Conservation (phyloP, 2,888 invertebrate genomes). For the Heliconius charithonia region DNA sequence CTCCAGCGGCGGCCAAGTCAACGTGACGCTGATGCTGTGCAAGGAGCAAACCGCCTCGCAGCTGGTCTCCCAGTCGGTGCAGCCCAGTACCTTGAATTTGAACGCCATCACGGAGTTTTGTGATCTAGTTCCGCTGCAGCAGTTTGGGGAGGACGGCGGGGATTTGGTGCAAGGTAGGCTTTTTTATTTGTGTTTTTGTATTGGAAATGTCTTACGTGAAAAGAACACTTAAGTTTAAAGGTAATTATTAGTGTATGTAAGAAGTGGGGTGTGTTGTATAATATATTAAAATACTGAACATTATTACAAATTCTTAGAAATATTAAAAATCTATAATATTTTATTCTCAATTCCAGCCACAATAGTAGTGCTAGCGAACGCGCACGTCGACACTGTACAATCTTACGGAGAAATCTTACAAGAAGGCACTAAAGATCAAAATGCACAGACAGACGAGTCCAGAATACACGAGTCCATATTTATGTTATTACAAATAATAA, state of each 20-base stretch:
- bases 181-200: not conserved
- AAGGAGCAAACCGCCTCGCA: constrained; percentile 86
- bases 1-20: constrained; percentile 84
- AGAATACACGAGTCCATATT: constrained; percentile 88
- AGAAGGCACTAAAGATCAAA: constrained; percentile 75
- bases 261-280: too few species aligned
- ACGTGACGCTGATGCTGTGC: constrained; percentile 87
- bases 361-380: constrained; percentile 88
- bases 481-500: constrained; percentile 91
- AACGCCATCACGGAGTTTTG: constrained; percentile 92
- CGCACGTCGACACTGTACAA: constrained; percentile 89
- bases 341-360: constrained; percentile 85
- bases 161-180: constrained; percentile 87
- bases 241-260: too few species aligned
- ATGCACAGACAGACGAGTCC: constrained; percentile 77
- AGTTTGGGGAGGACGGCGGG: constrained; percentile 85
- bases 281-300: too few species aligned
- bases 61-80: constrained; percentile 85
- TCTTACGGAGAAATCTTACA: constrained; percentile 86
- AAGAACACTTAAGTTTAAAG: too few species aligned
- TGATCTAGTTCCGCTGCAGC: constrained; percentile 88
- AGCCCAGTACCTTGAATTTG: constrained; percentile 86
- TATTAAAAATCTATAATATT: not conserved
- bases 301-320: not conserved
- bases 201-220: too few species aligned